Conservation (phyloP, 1,140 invertebrate genomes). For the Zaprionus africanus region DNA sequence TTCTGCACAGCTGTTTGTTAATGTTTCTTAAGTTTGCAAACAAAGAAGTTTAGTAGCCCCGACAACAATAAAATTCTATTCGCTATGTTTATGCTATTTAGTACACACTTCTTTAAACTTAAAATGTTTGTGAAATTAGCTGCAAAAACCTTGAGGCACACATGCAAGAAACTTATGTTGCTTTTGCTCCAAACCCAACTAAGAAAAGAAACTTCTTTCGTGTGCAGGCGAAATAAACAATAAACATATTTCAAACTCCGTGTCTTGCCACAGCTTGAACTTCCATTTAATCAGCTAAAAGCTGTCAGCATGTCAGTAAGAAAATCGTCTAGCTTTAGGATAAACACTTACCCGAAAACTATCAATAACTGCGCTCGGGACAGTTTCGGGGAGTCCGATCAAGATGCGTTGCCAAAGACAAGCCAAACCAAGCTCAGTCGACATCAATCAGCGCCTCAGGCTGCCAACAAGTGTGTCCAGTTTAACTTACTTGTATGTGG, state of each 20-base stretch:
- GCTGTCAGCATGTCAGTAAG: not conserved
- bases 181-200: not conserved
- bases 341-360: conserved; percentile 16
- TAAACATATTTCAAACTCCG: not conserved
- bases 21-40: not conserved
- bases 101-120: not conserved
- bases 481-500: conserved; percentile 13
- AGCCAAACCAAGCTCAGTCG: conserved; percentile 11
- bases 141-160: not conserved
- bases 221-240: not conserved
- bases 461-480: conserved; percentile 17
- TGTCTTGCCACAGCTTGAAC: not conserved
- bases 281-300: not conserved
- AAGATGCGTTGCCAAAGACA: conserved; percentile 26
- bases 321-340: not conserved
- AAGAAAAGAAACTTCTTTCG: not conserved
- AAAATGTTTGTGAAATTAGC: not conserved
- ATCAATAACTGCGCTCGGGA: conserved; percentile 30
- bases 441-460: conserved; percentile 29
- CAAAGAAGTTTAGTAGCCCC: not conserved
- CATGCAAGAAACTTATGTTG: not conserved
- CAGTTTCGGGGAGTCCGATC: conserved; percentile 4
- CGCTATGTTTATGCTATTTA: not conserved
- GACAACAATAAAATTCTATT: not conserved
- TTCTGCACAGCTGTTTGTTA: not conserved